Base-by-base conservation (phyloP, 2,888 invertebrate genomes). In the Drosophila gaucha region DNA sequence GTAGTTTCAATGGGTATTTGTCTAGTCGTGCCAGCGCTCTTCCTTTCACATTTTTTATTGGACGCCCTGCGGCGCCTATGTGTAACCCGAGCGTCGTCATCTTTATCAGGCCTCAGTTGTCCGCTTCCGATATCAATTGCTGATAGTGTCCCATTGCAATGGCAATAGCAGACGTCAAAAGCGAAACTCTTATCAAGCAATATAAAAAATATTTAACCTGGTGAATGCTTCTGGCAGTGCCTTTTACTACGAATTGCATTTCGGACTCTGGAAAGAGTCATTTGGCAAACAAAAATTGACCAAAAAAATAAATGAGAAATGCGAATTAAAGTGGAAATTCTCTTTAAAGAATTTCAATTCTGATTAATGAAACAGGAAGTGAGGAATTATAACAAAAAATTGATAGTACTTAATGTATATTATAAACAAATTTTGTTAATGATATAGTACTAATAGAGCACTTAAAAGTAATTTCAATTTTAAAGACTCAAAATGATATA, bases 121-220 rank as follows among this genome's bases (percentile, higher is more conserved):
- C 66, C 66, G 71, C 78, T 78, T 74, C 74, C 77, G 75, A 76
- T 77, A 77, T 64, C 75, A 68, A 77, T 60, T 67, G 64, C 73
- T 65, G 77, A 75, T 75, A 72, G 47, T 46, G 72, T 59, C 55
- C n/a, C 39, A 18, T 18, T 26, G 51, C 51, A 56, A 47, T 36
- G 36, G 49, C 66, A 56, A 66, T 33, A 35, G 26, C 31, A 26
- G 10, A 6, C 35, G 22, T 24, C 35, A 26, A 35, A 24, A 3
- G 9, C 60, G 20, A 22, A 18, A 28, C 41, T 16, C 54, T 41
- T 55, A 67, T 44, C 49, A 22, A 31, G 16, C 28, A 33, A 6
- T 22, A 54, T 14, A 18, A 2, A 1, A 31, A 31, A 2, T 30
- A 8, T 16, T n/a, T 12, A 51, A 58, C 39, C 52, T 41, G 54